phyloP scores from a whole-genome alignment of 2,113 vertebrate species.

The Psilopsiagon aurifrons region DNA sequence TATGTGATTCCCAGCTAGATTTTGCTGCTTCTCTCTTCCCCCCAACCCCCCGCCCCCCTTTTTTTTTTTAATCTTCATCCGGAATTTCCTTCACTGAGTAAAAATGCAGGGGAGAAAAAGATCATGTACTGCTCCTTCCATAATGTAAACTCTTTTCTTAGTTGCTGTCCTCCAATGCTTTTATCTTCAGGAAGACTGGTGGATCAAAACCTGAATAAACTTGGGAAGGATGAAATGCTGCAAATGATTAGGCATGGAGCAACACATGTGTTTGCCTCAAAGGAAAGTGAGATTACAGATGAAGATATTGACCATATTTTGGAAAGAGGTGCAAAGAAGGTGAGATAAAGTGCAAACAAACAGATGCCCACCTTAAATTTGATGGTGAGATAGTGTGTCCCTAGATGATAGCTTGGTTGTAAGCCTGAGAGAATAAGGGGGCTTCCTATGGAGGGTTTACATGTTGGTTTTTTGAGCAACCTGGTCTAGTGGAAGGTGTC shows the following conservation, averaged over 20 bases:
- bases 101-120: neutral
- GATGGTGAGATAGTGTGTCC: neutral
- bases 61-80: neutral
- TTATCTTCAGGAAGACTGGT: conserved; percentile 87
- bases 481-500: neutral
- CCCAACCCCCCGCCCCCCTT: neutral
- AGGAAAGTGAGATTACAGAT: conserved; percentile 98
- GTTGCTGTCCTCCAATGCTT: neutral
- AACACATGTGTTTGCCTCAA: conserved; percentile 96
- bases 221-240: conserved; percentile 98
- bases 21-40: neutral
- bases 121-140: accelerated
- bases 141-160: neutral
- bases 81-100: neutral
- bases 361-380: neutral
- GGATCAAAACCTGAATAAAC: conserved; percentile 94
- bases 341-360: conserved; percentile 37
- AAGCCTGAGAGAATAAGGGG: neutral
- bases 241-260: conserved; percentile 98
- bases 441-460: neutral
- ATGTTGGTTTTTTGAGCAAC: neutral
- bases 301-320: conserved; percentile 95
- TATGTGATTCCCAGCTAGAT: neutral
- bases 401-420: neutral
- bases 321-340: conserved; percentile 96